These are phyloP conservation scores for Mesoligia furuncula DNA, from an alignment of 2,888 invertebrate genomes.

Conservation along the genomic window DNA sequence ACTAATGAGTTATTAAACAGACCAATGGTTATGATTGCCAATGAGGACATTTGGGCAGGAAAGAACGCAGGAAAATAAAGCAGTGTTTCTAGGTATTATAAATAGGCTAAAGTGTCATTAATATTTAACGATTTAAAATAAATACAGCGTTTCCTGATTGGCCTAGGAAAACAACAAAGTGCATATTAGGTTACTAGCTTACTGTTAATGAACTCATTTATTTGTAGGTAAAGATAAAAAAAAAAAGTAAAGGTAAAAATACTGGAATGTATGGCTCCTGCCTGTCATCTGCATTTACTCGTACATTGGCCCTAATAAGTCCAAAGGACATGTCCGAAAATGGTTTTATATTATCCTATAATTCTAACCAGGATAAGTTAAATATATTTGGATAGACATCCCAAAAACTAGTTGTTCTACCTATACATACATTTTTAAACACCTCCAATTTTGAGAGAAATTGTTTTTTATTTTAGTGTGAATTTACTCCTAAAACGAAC, in stretches of 20 bases:
- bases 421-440: too few relatives aligned
- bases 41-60: constrained; percentile 45
- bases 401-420: too few relatives aligned
- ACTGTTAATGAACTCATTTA: neutral
- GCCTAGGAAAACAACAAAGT: constrained; percentile 4
- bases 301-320: neutral
- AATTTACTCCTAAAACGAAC: too few relatives aligned
- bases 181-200: neutral
- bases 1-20: constrained; percentile 20
- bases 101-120: neutral
- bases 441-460: too few relatives aligned
- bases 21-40: constrained; percentile 36
- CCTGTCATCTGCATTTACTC: neutral
- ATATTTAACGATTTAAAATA: constrained; percentile 8
- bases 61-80: constrained; percentile 38
- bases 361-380: too few relatives aligned
- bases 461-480: too few relatives aligned
- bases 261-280: neutral
- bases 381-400: too few relatives aligned
- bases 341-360: too few relatives aligned
- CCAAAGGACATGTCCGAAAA: too few relatives aligned
- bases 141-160: constrained; percentile 12
- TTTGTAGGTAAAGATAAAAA: neutral
- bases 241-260: too few relatives aligned
- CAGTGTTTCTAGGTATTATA: constrained; percentile 22